Evolutionary conservation across 2,888 invertebrate species (phyloP), one percentile per base, ranked within the genome.

Genomic region (Cryptus armator): DNA sequence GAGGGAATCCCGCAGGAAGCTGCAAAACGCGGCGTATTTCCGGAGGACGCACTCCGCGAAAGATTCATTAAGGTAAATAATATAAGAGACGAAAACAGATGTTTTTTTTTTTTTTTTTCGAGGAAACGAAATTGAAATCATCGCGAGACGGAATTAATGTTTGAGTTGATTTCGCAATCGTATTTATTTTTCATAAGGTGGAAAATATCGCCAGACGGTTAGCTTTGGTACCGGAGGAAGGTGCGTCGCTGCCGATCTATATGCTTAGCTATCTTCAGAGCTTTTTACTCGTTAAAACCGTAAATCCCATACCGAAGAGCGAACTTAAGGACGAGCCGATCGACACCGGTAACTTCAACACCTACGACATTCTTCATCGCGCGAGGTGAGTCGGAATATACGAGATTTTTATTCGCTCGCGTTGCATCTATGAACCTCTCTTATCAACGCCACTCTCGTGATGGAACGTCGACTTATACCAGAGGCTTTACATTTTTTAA

Each of bases 261-360:
- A 94, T 98, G 89, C 94, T 99, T 14, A 98, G 98, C 2, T 99
- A 97, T 95, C 92, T 99, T 56, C 99, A 99, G 93, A 98, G 98
- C n/a, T 94, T 97, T 87, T 94, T 99, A 81, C 95, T 98, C 62
- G 95, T 97, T 89, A 96, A 96, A 83, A 95, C 96, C 19, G 94
- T 95, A 81, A 95, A 96, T 89, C 96, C 96, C 80, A 97, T 98
- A 88, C 96, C 98, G 0, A 95, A 95, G 81, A 95, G 95, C 32
- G 98, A 98, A 92, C 94, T 98, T 53, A 95, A 96, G 68, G 96
- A 98, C 92, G 95, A 96, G 88, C 96, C 96, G 4, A 95, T 96
- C 75, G 97, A 98, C 92, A 96, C 97, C 89, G 95, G 95, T 32
- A 94, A 96, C 90, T 94, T 98, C 91, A 97, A 97, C 94, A 98